A percentile compares a stretch with the other conserved stretches of the same genome.
phyloP scores from a whole-genome alignment of 2,113 vertebrate species.

The Chaetorhynchus papuensis region DNA sequence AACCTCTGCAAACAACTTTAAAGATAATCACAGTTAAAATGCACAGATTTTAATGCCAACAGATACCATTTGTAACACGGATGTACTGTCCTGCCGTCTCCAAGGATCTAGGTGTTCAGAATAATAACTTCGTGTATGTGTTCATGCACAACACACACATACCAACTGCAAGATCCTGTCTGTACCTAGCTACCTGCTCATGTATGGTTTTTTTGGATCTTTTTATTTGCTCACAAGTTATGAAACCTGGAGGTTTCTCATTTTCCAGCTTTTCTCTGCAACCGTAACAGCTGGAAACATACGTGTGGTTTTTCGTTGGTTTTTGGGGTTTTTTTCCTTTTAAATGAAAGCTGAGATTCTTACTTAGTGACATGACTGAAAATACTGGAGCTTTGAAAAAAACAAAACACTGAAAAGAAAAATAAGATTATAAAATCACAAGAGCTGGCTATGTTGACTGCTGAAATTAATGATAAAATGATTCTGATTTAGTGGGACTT shows the following conservation, averaged over 20 bases:
- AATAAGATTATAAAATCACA: background rate
- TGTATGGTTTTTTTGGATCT: background rate
- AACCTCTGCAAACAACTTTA: background rate
- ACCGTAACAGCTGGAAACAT: background rate
- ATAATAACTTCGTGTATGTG: background rate
- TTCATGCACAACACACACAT: background rate
- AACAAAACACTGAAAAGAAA: background rate
- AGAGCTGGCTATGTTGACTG: background rate
- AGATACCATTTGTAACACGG: background rate
- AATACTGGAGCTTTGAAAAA: background rate
- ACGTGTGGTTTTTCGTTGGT: rapidly evolving
- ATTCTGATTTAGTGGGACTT: background rate
- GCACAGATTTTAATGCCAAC: background rate
- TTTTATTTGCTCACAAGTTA: background rate
- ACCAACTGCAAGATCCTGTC: background rate
- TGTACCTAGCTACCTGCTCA: background rate
- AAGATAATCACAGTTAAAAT: background rate
- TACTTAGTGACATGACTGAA: background rate
- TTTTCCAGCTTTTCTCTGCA: background rate
- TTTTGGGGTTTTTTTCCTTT: too few relatives aligned
- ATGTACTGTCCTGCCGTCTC: background rate
- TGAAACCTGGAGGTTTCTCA: background rate
- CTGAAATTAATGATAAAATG: background rate
- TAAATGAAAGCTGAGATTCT: background rate
- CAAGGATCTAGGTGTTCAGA: background rate